Evolutionary conservation across 2,888 invertebrate species (phyloP).

Genomic region (Sinohyriopsis cumingii): DNA sequence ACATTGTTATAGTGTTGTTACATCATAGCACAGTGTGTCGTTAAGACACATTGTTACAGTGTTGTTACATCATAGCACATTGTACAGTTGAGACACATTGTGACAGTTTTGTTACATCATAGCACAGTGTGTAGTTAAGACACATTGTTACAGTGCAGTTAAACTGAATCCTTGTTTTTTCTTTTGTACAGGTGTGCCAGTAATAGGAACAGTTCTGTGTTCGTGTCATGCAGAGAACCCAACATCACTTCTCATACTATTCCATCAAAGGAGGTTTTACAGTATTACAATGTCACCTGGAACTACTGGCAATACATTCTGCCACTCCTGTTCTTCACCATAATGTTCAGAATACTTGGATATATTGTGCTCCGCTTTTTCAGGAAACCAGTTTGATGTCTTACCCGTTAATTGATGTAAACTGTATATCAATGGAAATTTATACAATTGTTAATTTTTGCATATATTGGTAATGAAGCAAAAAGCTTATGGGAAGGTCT

Average conservation of each 20-base stretch:
- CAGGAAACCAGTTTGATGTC: constrained; percentile 25
- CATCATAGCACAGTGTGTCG: too few species aligned
- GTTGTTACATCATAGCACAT: too few species aligned
- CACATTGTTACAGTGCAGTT: too few species aligned
- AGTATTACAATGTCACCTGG: constrained; percentile 31
- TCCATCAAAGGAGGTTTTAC: constrained; percentile 29
- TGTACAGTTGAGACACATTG: too few species aligned
- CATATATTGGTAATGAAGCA: too few species aligned
- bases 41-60: too few species aligned
- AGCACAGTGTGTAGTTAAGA: too few species aligned
- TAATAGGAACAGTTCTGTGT: constrained; percentile 26
- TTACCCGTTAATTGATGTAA: too few species aligned
- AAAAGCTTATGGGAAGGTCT: too few species aligned
- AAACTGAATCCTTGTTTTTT: background rate
- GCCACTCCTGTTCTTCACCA: constrained; percentile 25
- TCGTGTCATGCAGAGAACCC: constrained; percentile 23
- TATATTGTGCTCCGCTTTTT: constrained; percentile 37
- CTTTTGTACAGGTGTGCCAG: constrained; percentile 25
- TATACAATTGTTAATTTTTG: too few species aligned
- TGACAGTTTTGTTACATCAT: too few species aligned
- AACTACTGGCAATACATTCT: constrained; percentile 42
- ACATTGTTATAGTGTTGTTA: background rate
- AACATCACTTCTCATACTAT: constrained; percentile 24
- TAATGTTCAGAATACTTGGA: constrained; percentile 34
- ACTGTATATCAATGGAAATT: too few species aligned